Conservation (phyloP, 2,797 vertebrate genomes). For the Nasua narica region DNA sequence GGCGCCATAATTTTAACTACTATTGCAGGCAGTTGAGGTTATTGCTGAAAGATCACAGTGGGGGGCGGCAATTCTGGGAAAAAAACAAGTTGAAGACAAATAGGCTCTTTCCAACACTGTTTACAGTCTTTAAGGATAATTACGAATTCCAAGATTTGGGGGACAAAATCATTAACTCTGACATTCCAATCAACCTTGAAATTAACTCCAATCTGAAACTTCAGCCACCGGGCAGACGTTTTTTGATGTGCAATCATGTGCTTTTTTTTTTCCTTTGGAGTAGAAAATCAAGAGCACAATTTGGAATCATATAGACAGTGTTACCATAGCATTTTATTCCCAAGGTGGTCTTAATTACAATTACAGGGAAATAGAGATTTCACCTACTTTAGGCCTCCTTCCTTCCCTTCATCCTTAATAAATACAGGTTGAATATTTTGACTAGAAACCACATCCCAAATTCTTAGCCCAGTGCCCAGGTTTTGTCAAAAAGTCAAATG, state of each 20-base stretch:
- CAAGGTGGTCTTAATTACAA: conserved; percentile 53
- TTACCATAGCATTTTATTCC: conserved; percentile 47
- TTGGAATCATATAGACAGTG: conserved; percentile 44
- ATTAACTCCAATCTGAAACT: conserved; percentile 61
- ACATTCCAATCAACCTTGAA: conserved; percentile 69
- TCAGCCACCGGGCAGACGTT: conserved; percentile 37
- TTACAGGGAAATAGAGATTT: conserved; percentile 17
- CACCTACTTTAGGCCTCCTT: not conserved
- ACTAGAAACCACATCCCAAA: not conserved
- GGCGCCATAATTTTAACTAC: not conserved
- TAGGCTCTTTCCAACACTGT: conserved; percentile 32
- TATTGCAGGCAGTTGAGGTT: not conserved
- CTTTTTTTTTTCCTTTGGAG: not conserved
- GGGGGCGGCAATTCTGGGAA: not conserved
- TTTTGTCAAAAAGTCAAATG: not conserved
- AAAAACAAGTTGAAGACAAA: conserved; percentile 38
- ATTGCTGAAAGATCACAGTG: not conserved
- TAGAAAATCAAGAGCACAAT: conserved; percentile 46
- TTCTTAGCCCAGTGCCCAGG: not conserved
- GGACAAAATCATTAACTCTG: conserved; percentile 70
- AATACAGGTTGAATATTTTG: conserved; percentile 9
- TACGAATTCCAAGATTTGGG: conserved; percentile 19
- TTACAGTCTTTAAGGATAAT: conserved; percentile 57
- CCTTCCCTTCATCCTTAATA: not conserved
- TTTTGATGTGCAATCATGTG: conserved; percentile 55